Base-by-base conservation (phyloP, 2,113 vertebrate genomes). In the Eurypyga helias region DNA sequence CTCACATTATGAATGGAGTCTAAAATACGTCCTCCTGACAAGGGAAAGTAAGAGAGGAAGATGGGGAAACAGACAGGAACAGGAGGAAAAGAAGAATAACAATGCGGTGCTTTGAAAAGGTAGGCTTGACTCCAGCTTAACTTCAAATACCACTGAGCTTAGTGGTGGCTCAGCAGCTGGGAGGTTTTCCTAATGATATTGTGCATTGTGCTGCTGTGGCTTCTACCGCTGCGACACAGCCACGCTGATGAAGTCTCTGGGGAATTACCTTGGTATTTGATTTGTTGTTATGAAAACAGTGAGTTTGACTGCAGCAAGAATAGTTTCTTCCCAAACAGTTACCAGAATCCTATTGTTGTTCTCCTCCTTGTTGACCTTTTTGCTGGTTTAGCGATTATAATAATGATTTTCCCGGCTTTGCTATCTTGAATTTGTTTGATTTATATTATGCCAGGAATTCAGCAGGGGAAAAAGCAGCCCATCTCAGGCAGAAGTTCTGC, bases 311-410 rank as follows among this genome's bases (percentile, higher is more conserved):
- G 94, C 94, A 85, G 87, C 77, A 73, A 36, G 91, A 97, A 96
- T 96, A 87, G 89, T 91, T 97, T 92, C 94, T 95, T 96, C 75
- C 89, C 95, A 93, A 97, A 81, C 90, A 96, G 93, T 96, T 97
- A 97, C 95, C 96, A 97, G 97, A 97, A 97, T 92, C 87, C 95
- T 87, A 95, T 97, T 97, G 94, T 97, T 97, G 65, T 94, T 93
- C 91, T 95, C 89, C 65, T 66, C 41, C 83, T 94, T 92, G 95
- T 95, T 97, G 95, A 97, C 95, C 93, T 97, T 96, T 91, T 97
- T 80, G 77, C 69, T 94, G 77, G 45, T 82, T 95, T 93, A 69
- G 62, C 1, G 7, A 96, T 95, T 97, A 72, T 87, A 95, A 80
- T 94, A 96, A 97, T 95, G 70, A 87, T 96, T 96, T 96, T 96